Conservation (phyloP, 2,797 vertebrate genomes). For the Myioborus melanocephalus region DNA sequence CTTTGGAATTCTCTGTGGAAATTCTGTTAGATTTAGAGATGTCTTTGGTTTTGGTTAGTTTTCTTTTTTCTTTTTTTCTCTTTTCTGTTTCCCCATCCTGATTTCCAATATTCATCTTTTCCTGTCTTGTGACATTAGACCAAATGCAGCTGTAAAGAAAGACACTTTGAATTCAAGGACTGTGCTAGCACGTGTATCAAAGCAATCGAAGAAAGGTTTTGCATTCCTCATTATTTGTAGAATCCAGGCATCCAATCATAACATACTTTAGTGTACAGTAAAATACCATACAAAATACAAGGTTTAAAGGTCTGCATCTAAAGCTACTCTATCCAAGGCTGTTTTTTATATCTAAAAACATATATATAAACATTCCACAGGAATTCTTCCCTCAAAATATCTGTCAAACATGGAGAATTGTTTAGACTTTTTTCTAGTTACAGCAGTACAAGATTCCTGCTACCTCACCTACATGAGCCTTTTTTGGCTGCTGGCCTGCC, state of each 20-base stretch:
- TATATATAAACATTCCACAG: not conserved
- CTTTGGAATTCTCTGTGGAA: not conserved
- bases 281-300: not conserved
- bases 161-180: too few species aligned
- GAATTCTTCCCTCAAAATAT: not conserved
- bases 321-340: not conserved
- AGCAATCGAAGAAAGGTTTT: not conserved
- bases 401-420: fast-evolving
- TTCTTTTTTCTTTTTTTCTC: not conserved
- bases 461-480: not conserved
- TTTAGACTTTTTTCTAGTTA: not conserved
- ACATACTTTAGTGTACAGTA: not conserved
- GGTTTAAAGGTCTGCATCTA: not conserved
- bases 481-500: not conserved
- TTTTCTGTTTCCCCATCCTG: not conserved
- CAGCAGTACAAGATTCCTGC: not conserved
- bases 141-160: not conserved
- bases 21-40: not conserved
- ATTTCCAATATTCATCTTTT: not conserved
- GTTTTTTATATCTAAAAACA: not conserved
- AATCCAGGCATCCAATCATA: not conserved
- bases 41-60: not conserved
- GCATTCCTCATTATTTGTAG: not conserved
- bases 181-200: not conserved
- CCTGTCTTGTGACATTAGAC: not conserved